phyloP scores from a whole-genome alignment of 2,888 invertebrate species.

The Sipunculus nudus region DNA sequence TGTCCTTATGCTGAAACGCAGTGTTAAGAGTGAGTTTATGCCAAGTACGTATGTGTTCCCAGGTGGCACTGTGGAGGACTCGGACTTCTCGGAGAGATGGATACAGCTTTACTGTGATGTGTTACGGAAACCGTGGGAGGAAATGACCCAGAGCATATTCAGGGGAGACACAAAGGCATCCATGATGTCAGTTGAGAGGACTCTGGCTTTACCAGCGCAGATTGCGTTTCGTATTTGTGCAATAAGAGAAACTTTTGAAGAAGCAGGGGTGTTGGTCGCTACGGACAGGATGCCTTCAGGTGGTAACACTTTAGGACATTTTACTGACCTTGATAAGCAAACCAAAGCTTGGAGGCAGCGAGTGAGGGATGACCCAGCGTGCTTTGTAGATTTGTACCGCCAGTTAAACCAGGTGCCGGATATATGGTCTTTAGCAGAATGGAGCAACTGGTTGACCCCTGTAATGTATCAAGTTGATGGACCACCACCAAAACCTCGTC shows the following conservation, averaged over 20 bases:
- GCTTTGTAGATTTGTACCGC: conserved; percentile 77
- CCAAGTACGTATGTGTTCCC: conserved; percentile 88
- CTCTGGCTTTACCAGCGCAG: conserved; percentile 66
- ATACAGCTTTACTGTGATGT: conserved; percentile 70
- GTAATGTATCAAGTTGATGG: conserved; percentile 14
- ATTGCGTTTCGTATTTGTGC: conserved; percentile 84
- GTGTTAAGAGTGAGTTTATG: conserved; percentile 77
- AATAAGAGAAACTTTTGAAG: conserved; percentile 90
- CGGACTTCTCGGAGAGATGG: conserved; percentile 79
- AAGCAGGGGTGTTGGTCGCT: conserved; percentile 77
- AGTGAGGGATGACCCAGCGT: conserved; percentile 73
- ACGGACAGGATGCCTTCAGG: too few species aligned
- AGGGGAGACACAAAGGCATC: too few species aligned
- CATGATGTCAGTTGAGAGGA: conserved; percentile 5
- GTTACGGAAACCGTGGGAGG: not conserved
- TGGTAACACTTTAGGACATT: too few species aligned
- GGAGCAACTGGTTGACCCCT: conserved; percentile 87
- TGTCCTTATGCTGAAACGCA: conserved; percentile 71
- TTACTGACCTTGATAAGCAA: not conserved
- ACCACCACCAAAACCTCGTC: not conserved
- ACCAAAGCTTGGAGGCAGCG: conserved; percentile 34
- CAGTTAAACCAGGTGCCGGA: conserved; percentile 79
- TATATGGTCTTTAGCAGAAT: conserved; percentile 80
- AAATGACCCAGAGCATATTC: not conserved
- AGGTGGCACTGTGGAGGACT: conserved; percentile 79